Evolutionary conservation across 2,888 invertebrate genomes (phyloP), one percentile per base, ranked within the genome.

Genomic region (Aphidius colemani): DNA sequence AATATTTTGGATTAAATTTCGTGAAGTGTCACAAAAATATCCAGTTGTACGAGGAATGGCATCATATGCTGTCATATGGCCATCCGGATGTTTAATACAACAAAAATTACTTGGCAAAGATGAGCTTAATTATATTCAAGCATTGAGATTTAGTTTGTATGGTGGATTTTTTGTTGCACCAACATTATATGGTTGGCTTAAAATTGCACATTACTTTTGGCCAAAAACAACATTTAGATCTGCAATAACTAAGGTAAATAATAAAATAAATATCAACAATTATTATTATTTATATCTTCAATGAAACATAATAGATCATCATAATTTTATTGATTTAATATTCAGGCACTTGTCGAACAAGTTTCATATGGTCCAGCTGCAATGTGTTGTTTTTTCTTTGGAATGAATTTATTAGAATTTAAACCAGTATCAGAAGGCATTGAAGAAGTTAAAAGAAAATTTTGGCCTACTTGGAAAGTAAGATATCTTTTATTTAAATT

Each of bases 111-210:
- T 73, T 3, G 79, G 80, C 43, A 78, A 79, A 10, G 72, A 81
- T n/a, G 72, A 82, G 63, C 62, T 83, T 9, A 80, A 82, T 69
- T 78, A 78, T 39, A 59, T 70, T 81, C 87, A 91, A 76, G 88
- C 89, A 69, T 82, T 88, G 46, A 85, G 93, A 66, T 94, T 90
- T 83, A 89, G 91, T 74, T 74, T 93, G 58, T 93, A 91, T 80
- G 94, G 93, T n/a, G 88, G 90, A 7, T 86, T 90, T 56, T 92
- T 90, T 80, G 91, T 92, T 18, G 94, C 93, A 1, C 94, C 94
- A 10, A 91, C 92, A 6, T 82, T 94, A 0, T 93, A 92, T 75
- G 86, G 87, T 63, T 94, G 94, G 94, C 84, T 95, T 55, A 89
- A 88, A 77, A 81, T 92, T 59, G 90, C 92, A n/a, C 88, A 88